A percentile compares a stretch with the other conserved stretches of the same genome.
These are phyloP conservation scores for Rhinichthys klamathensis DNA, from an alignment of 2,113 vertebrate genomes.

Conservation along the genomic window DNA sequence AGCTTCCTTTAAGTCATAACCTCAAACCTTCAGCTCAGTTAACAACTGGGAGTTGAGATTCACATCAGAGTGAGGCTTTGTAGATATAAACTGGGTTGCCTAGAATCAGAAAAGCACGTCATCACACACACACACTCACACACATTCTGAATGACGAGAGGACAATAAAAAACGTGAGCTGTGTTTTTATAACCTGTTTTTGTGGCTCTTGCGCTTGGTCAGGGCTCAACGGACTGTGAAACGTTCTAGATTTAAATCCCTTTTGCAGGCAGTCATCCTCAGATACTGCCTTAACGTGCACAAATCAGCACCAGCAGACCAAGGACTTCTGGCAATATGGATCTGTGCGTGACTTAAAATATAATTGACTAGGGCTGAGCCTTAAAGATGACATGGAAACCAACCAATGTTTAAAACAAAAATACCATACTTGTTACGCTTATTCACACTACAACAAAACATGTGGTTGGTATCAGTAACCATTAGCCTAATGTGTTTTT, in stretches of 20 bases:
- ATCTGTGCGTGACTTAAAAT: neutral
- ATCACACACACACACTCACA: slow-evolving; percentile 2
- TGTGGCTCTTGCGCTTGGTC: slow-evolving; percentile 44
- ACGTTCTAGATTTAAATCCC: slow-evolving; percentile 58
- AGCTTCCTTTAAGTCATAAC: slow-evolving; percentile 20
- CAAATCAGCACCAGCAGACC: slow-evolving; percentile 34
- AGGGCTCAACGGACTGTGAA: slow-evolving; percentile 59
- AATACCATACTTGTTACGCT: neutral
- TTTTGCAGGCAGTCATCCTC: slow-evolving; percentile 44
- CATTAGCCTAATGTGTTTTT: no score
- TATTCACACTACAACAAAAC: neutral
- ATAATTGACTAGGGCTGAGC: neutral
- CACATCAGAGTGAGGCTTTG: neutral
- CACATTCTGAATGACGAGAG: slow-evolving; percentile 1
- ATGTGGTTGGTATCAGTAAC: neutral
- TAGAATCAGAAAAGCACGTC: neutral
- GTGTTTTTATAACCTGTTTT: slow-evolving; percentile 21
- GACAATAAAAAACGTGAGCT: neutral
- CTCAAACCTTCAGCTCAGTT: slow-evolving; percentile 14
- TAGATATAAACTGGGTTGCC: slow-evolving; percentile 10
- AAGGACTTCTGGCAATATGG: neutral
- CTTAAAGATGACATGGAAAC: neutral
- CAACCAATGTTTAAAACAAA: neutral
- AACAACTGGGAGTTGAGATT: neutral
- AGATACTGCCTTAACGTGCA: slow-evolving; percentile 22